Percentiles rank a stretch among this genome's conserved stretches.
These are phyloP conservation scores for Ashinkailepas kermadecensis DNA, from an alignment of 2,888 invertebrate species.

Conservation along the genomic window DNA sequence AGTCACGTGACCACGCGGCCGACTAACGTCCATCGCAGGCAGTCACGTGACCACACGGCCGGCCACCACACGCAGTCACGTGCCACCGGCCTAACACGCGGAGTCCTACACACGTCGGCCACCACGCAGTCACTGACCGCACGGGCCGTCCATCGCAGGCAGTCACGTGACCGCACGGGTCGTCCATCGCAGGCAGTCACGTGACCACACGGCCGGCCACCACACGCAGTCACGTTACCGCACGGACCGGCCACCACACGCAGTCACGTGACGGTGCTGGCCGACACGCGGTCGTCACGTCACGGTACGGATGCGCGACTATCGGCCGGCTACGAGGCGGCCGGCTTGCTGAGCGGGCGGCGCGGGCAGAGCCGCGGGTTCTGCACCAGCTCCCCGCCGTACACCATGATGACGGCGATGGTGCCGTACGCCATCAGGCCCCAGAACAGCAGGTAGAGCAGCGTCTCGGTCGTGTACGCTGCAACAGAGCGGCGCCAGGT, in stretches of 20 bases:
- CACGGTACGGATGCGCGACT: not conserved
- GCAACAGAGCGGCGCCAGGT: constrained; percentile 27
- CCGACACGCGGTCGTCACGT: too few relatives aligned
- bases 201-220: not conserved
- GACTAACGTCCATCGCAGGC: not conserved
- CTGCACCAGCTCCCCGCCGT: constrained; percentile 92
- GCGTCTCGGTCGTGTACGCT: constrained; percentile 71
- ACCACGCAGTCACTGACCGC: too few relatives aligned
- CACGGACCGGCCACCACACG: too few relatives aligned
- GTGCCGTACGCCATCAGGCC: constrained; percentile 77
- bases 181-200: not conserved
- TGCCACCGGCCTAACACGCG: not conserved
- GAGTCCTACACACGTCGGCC: not conserved
- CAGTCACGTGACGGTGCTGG: too few relatives aligned
- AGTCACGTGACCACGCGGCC: not conserved
- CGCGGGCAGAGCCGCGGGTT: constrained; percentile 52
- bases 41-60: not conserved
- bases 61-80: not conserved
- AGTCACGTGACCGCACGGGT: not conserved
- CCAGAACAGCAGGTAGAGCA: constrained; percentile 88
- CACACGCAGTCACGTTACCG: not conserved
- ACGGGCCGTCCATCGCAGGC: too few relatives aligned
- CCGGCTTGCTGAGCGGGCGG: not conserved
- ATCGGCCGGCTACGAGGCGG: not conserved
- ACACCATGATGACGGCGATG: constrained; percentile 67